Percentiles rank a stretch among this genome's conserved stretches.
These are phyloP conservation scores for Taeniopygia guttata DNA, from an alignment of 2,797 vertebrate species.

Conservation along the genomic window DNA sequence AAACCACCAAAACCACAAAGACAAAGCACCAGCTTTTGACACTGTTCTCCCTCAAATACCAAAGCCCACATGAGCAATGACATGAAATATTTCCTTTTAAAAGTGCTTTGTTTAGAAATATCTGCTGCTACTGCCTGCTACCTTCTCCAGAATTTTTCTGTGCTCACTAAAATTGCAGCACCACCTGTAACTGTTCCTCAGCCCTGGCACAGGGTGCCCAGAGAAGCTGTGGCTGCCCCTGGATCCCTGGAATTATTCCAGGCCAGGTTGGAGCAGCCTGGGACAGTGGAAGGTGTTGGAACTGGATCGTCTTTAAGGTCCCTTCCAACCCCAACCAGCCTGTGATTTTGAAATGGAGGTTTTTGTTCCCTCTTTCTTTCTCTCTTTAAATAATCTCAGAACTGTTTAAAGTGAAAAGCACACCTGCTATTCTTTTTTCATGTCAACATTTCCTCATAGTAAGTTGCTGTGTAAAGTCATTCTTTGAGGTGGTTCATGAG, in stretches of 20 bases:
- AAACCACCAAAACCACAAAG: neutral
- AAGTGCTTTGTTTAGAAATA: neutral
- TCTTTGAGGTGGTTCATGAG: neutral
- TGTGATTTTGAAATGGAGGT: neutral
- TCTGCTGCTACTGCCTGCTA: neutral
- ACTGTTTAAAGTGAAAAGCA: neutral
- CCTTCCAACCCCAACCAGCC: neutral
- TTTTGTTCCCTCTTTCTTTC: neutral
- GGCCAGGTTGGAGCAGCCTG: neutral
- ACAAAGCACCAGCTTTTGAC: neutral
- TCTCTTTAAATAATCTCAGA: neutral
- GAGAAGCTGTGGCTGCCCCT: neutral
- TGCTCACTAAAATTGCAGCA: neutral
- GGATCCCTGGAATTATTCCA: neutral
- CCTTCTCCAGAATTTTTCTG: neutral
- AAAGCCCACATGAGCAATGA: neutral
- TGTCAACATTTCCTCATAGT: neutral
- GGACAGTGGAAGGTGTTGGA: neutral
- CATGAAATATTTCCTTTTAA: fast-evolving
- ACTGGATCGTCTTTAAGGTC: neutral
- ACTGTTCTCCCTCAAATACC: neutral
- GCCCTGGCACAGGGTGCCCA: neutral
- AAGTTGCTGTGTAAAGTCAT: neutral
- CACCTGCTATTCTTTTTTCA: neutral
- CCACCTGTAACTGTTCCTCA: neutral